Evolutionary conservation across 1,140 invertebrate species (phyloP).

Genomic region (Heliothis virescens): DNA sequence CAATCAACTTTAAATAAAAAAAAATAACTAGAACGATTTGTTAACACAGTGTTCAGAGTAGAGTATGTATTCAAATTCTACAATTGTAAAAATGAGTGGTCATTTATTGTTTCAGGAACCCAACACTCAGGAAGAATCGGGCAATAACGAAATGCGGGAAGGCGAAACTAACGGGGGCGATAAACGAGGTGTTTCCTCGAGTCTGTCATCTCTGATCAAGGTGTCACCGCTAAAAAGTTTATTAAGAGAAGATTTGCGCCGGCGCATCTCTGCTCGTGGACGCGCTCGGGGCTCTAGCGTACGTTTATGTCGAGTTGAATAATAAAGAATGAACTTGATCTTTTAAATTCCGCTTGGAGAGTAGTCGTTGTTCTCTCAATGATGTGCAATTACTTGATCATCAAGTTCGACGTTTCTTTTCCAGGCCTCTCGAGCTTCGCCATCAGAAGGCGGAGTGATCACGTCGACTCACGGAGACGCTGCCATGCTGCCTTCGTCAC

Average conservation of each 20-base stretch:
- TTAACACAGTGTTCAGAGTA: not conserved
- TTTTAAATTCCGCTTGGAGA: conserved; percentile 27
- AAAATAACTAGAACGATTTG: no score
- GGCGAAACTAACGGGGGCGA: conserved; percentile 72
- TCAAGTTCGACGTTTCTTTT: conserved; percentile 38
- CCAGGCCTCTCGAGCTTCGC: conserved; percentile 86
- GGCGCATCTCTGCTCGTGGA: conserved; percentile 89
- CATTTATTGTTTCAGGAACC: conserved; percentile 72
- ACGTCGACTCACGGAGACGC: conserved; percentile 88
- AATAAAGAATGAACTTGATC: not conserved
- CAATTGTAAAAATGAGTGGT: not conserved
- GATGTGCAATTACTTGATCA: not conserved
- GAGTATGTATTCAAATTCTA: no score
- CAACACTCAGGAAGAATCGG: conserved; percentile 76
- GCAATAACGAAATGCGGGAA: conserved; percentile 61
- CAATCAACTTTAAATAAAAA: no score
- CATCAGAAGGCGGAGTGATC: conserved; percentile 88
- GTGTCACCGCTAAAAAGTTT: conserved; percentile 94
- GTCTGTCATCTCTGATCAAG: conserved; percentile 89
- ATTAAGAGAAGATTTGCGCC: conserved; percentile 92
- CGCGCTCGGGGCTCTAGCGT: conserved; percentile 79
- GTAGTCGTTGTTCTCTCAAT: conserved; percentile 10
- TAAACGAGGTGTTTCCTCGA: conserved; percentile 88
- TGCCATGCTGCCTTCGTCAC: conserved; percentile 80
- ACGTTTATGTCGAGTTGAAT: conserved; percentile 55